These are phyloP conservation scores for Pelobates fuscus DNA, from an alignment of 2,113 vertebrate species.

Conservation along the genomic window DNA sequence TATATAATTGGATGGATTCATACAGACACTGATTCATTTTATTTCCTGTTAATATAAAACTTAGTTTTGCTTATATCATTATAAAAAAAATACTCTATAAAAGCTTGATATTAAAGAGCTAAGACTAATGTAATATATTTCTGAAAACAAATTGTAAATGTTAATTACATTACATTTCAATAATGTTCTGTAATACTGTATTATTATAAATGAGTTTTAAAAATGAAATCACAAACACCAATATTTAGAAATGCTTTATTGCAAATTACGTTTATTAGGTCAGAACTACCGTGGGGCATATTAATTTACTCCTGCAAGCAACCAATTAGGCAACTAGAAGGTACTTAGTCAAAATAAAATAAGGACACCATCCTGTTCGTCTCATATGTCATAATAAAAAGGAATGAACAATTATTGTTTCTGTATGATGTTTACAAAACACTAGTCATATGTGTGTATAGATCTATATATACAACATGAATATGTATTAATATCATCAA, in stretches of 20 bases:
- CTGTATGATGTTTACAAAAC: not conserved
- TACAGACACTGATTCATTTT: conserved; percentile 32
- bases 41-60: conserved; percentile 42
- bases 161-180: conserved; percentile 45
- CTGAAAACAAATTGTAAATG: conserved; percentile 47
- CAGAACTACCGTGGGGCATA: conserved; percentile 12
- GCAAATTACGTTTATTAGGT: conserved; percentile 37
- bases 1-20: conserved; percentile 39
- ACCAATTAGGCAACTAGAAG: conserved; percentile 10
- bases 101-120: conserved; percentile 38
- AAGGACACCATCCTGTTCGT: not conserved
- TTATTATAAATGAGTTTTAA: conserved; percentile 50
- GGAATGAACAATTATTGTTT: not conserved
- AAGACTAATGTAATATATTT: conserved; percentile 39
- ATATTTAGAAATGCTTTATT: conserved; percentile 12
- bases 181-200: conserved; percentile 41
- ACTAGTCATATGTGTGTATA: not conserved
- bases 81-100: conserved; percentile 9
- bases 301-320: conserved; percentile 23
- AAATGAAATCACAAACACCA: conserved; percentile 47
- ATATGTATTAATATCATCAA: too few relatives aligned
- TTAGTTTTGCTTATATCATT: conserved; percentile 29
- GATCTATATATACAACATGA: not conserved
- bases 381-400: not conserved
- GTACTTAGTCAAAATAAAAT: not conserved